Percentiles rank a stretch among this genome's conserved stretches.
Evolutionary conservation across 2,113 vertebrate species (phyloP).

Genomic region (Laticauda laticaudata): DNA sequence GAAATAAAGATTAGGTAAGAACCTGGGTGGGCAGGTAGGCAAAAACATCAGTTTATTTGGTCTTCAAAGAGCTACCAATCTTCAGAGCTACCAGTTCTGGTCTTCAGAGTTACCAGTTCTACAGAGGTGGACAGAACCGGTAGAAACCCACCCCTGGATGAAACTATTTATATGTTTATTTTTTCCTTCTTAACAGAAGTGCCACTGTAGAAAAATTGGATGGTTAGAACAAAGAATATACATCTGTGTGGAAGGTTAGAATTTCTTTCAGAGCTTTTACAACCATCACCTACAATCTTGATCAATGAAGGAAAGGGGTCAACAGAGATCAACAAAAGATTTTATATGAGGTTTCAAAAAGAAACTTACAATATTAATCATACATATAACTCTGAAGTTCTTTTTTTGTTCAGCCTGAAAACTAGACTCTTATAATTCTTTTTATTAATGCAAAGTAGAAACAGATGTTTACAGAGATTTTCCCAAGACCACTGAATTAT

Average conservation of each 20-base stretch:
- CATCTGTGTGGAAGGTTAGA: neutral
- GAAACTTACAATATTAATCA: neutral
- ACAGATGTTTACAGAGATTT: neutral
- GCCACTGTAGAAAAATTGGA: conserved; percentile 10
- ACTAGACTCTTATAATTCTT: neutral
- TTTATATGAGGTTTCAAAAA: neutral
- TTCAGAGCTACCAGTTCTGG: too few species aligned
- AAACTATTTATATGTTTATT: conserved; percentile 3
- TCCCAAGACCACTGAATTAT: neutral
- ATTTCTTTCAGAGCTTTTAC: neutral
- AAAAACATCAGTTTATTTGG: too few species aligned
- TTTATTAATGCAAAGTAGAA: neutral
- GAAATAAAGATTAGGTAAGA: too few species aligned
- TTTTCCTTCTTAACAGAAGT: conserved; percentile 18
- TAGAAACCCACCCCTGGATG: neutral
- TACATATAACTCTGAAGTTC: neutral
- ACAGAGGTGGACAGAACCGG: too few species aligned
- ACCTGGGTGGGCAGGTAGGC: too few species aligned
- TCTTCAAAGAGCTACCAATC: too few species aligned
- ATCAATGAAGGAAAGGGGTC: neutral
- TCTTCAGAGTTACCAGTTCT: too few species aligned
- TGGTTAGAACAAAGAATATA: conserved; percentile 6
- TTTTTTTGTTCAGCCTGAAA: neutral
- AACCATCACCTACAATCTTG: neutral
- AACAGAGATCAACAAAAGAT: neutral